phyloP scores from a whole-genome alignment of 2,888 invertebrate genomes.

The Xestobium rufovillosum region DNA sequence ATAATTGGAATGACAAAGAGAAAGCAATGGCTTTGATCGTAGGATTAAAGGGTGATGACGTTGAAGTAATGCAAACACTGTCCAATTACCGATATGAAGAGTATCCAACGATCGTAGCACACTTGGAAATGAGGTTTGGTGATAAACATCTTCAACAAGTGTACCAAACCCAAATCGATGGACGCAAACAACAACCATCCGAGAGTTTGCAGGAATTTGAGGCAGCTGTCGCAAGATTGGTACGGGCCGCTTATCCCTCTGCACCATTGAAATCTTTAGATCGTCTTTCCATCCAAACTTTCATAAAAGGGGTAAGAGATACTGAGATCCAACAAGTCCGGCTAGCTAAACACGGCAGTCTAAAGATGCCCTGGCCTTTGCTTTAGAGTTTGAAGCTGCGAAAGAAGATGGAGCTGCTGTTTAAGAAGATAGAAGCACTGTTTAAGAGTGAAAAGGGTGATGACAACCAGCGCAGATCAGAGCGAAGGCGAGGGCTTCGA shows the following conservation, averaged over 20 bases:
- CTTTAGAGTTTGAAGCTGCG: too few species aligned
- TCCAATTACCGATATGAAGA: background rate
- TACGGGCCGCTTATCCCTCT: background rate
- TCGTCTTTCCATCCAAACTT: too few species aligned
- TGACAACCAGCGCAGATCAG: too few species aligned
- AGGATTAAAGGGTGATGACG: background rate
- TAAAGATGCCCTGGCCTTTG: background rate
- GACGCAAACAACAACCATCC: background rate
- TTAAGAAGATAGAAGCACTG: background rate
- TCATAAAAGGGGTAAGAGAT: too few species aligned
- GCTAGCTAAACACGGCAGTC: background rate
- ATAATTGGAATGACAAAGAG: too few species aligned
- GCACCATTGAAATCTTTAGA: background rate
- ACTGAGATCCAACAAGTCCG: background rate
- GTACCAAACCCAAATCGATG: too few species aligned
- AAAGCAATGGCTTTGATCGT: too few species aligned
- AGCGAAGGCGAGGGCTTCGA: background rate
- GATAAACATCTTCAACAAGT: too few species aligned
- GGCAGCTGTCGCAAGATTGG: background rate
- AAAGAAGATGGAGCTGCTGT: background rate
- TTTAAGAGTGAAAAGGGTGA: background rate
- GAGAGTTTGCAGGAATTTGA: conserved; percentile 1
- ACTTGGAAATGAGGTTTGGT: conserved; percentile 1
- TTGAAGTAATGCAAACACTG: background rate
- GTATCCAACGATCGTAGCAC: background rate